These are phyloP conservation scores for Cantharis nigra DNA, from an alignment of 2,888 invertebrate genomes.

Conservation along the genomic window DNA sequence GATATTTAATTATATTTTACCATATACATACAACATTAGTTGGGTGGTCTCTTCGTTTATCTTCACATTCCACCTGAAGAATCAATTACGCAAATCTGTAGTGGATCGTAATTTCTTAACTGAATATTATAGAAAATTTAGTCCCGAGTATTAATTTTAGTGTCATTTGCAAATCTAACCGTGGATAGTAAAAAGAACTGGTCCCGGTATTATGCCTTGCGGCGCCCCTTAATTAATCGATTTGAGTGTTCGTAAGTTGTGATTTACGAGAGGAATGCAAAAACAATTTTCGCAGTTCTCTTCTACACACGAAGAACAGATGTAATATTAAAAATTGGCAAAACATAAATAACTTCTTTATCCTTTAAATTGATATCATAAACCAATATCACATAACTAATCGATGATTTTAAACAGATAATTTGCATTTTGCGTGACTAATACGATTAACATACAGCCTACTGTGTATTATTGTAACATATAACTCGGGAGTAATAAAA, in stretches of 20 bases:
- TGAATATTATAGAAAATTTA: neutral
- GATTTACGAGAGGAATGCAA: neutral
- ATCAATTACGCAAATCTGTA: neutral
- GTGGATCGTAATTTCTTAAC: neutral
- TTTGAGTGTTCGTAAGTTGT: neutral
- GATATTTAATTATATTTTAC: neutral
- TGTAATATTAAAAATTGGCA: neutral
- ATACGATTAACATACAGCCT: neutral
- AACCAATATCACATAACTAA: neutral
- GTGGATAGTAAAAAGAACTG: neutral
- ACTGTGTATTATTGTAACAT: neutral
- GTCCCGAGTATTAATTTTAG: neutral
- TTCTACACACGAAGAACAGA: neutral
- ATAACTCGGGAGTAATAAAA: neutral
- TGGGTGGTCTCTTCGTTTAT: neutral
- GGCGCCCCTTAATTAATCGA: neutral
- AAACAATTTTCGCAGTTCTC: neutral
- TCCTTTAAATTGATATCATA: neutral
- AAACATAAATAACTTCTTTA: neutral
- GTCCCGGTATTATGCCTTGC: neutral
- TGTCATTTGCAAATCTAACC: neutral
- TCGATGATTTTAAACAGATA: neutral
- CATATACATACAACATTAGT: neutral
- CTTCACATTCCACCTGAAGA: neutral
- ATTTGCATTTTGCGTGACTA: slow-evolving; percentile 1